Evolutionary conservation across 2,888 invertebrate genomes (phyloP), one percentile per base, ranked within the genome.

Genomic region (Netelia melanura): DNA sequence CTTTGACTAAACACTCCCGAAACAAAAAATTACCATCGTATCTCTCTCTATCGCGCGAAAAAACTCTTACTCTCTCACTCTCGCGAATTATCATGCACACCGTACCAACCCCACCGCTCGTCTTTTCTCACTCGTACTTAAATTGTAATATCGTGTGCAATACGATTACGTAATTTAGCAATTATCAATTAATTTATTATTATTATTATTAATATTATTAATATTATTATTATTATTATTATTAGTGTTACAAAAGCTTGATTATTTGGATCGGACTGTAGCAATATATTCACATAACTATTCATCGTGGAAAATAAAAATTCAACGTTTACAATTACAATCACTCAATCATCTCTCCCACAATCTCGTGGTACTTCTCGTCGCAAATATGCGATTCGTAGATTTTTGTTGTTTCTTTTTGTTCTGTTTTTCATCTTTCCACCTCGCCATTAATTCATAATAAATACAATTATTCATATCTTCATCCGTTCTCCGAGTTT

Each of bases 211-310:
- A 89, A 92, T 93, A 79, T 91, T 91, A 91, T 90, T 89, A 89
- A 88, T 92, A 92, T 90, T 89, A 90, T 90, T 89, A 88, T 90
- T 91, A 74, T 81, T 21, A 80, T 85, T 91, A 92, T 92, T 91
- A 91, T 90, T 92, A 93, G 90, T 92, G 89, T 93, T 93, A 93
- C 92, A 93, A 93, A 93, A 93, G 93, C 93, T 93, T 93, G 93
- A 93, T 93, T 93, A 93, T 91, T 93, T 93, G 93, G 93, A 93
- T 93, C 93, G 93, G 93, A 93, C 92, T 93, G 93, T 93, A 92
- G 92, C 92, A 91, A 91, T 93, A 92, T 92, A 93, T 93, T 92
- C 93, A 92, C 92, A 92, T 92, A 91, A 91, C 89, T 92, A 90
- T 90, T 88, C 87, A 89, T 88, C 89, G 91, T 92, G 92, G 91